Evolutionary conservation across 2,113 vertebrate species (phyloP).

Genomic region (Clarias batrachus): DNA sequence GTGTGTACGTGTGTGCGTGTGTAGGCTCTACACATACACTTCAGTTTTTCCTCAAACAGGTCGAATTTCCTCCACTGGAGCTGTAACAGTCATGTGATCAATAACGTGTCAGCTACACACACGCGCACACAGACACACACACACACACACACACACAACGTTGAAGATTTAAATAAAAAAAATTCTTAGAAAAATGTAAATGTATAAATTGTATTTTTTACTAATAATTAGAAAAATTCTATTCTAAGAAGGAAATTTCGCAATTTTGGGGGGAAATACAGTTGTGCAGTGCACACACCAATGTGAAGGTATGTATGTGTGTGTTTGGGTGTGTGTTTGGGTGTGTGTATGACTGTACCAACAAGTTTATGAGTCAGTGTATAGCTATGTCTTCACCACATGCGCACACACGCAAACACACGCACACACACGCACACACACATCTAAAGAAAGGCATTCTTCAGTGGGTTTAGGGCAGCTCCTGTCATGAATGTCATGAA

Average conservation of each 20-base stretch:
- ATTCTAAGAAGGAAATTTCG: not conserved
- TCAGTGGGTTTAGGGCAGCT: not conserved
- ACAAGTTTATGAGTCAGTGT: not conserved
- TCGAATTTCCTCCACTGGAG: not conserved
- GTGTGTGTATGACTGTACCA: not conserved
- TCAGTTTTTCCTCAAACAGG: slow-evolving; percentile 1
- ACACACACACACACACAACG: not conserved
- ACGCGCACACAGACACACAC: not conserved
- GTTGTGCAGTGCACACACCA: not conserved
- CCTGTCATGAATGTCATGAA: not conserved
- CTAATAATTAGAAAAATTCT: not conserved
- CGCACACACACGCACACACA: not conserved
- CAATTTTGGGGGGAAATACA: not conserved
- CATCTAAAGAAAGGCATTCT: not conserved
- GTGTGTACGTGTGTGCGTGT: not conserved
- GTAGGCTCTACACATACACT: not conserved
- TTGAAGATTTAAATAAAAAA: not conserved
- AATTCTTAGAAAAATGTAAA: not conserved
- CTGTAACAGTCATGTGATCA: not conserved
- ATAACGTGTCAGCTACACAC: not conserved
- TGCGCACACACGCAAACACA: not conserved
- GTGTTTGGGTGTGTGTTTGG: not conserved
- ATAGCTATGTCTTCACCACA: not conserved
- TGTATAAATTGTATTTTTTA: not conserved
- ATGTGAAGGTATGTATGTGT: not conserved